Evolutionary conservation across 2,797 vertebrate species (phyloP).

Genomic region (Lagorchestes hirsutus): DNA sequence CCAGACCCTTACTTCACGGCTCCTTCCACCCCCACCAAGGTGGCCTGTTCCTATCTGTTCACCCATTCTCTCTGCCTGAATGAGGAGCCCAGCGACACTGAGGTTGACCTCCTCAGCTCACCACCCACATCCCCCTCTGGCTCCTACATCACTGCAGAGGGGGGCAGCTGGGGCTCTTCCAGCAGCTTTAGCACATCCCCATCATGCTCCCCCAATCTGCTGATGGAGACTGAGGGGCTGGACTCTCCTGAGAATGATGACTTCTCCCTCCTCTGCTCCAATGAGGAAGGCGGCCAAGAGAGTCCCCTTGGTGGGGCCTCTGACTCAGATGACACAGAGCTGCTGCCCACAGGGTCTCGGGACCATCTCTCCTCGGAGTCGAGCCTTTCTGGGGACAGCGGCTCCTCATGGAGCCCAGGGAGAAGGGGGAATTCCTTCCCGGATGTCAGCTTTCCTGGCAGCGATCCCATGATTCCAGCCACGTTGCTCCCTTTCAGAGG

Average conservation of each 20-base stretch:
- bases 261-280: slow-evolving; percentile 1
- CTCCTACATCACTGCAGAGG: slow-evolving; percentile 96
- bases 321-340: neutral
- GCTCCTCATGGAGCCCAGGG: slow-evolving; percentile 87
- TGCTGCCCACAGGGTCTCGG: accelerated
- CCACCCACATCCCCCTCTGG: slow-evolving; percentile 95
- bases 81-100: slow-evolving; percentile 86
- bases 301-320: neutral
- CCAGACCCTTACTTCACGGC: slow-evolving; percentile 94
- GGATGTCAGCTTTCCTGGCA: slow-evolving; percentile 83
- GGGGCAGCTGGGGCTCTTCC: slow-evolving; percentile 94
- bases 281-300: neutral
- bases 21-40: slow-evolving; percentile 94
- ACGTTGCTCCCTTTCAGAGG: slow-evolving; percentile 93
- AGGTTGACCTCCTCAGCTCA: slow-evolving; percentile 88
- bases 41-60: slow-evolving; percentile 86
- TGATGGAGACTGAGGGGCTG: slow-evolving; percentile 88
- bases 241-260: slow-evolving; percentile 85
- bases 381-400: slow-evolving; percentile 79
- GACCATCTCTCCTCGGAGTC: slow-evolving; percentile 33
- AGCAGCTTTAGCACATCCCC: slow-evolving; percentile 94
- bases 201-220: slow-evolving; percentile 93
- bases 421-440: slow-evolving; percentile 82
- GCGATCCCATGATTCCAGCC: slow-evolving; percentile 93
- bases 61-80: slow-evolving; percentile 86